These are phyloP conservation scores for Drosophila diplacantha DNA, from an alignment of 2,888 invertebrate species.

Conservation along the genomic window DNA sequence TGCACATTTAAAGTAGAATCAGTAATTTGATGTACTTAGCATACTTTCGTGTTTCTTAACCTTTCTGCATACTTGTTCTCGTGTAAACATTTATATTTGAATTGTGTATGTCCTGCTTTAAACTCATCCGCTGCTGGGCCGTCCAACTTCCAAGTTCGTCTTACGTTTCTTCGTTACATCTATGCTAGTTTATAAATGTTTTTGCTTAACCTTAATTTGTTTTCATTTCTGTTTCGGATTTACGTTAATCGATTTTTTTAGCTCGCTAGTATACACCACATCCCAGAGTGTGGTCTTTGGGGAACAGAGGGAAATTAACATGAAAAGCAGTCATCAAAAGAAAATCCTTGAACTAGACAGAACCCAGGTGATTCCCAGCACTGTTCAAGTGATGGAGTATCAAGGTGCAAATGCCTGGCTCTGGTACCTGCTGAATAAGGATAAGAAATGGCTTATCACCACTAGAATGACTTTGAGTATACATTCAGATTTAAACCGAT, in stretches of 20 bases:
- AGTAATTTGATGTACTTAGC: conserved; percentile 32
- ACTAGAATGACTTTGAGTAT: conserved; percentile 8
- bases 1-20: conserved; percentile 51
- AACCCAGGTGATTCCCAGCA: conserved; percentile 4
- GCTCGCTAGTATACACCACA: conserved; percentile 61
- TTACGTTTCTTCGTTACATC: conserved; percentile 21
- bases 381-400: not conserved
- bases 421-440: conserved; percentile 9
- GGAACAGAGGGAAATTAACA: conserved; percentile 26
- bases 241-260: conserved; percentile 36
- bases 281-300: conserved; percentile 35
- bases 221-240: conserved; percentile 20
- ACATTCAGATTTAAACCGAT: not conserved
- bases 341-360: conserved; percentile 21
- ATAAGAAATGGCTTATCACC: not conserved
- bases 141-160: conserved; percentile 10
- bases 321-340: conserved; percentile 34
- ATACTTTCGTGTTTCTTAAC: conserved; percentile 12
- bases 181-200: conserved; percentile 41
- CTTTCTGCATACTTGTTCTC: conserved; percentile 1
- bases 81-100: conserved; percentile 49
- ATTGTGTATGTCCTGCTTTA: conserved; percentile 29
- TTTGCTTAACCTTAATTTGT: conserved; percentile 39
- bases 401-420: conserved; percentile 4
- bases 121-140: conserved; percentile 19